These are phyloP conservation scores for Tachysurus fulvidraco DNA, from an alignment of 2,113 vertebrate genomes.

Conservation along the genomic window DNA sequence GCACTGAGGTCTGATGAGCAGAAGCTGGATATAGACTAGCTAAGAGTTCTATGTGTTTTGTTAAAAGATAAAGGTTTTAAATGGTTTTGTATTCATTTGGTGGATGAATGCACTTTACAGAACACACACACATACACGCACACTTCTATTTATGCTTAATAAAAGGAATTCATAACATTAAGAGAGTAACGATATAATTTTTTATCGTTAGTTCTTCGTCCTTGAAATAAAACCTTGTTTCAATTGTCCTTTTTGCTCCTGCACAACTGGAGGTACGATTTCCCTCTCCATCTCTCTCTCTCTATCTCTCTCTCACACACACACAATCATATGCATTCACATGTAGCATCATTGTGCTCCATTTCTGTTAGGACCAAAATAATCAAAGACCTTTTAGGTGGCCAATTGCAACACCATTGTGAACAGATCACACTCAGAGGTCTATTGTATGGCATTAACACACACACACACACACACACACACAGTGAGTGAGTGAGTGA, in stretches of 20 bases:
- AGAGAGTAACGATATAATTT: neutral
- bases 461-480: conserved; percentile 34
- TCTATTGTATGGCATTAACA: conserved; percentile 29
- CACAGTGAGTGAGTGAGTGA: neutral
- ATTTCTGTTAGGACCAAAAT: conserved; percentile 38
- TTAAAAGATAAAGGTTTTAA: too few species aligned
- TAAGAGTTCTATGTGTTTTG: too few species aligned
- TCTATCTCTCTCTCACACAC: neutral
- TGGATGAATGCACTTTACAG: too few species aligned
- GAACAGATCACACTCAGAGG: conserved; percentile 35
- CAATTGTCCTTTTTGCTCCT: conserved; percentile 4
- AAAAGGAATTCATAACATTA: neutral
- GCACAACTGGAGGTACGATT: neutral
- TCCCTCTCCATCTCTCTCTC: neutral
- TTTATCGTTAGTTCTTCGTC: neutral
- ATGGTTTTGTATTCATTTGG: too few species aligned
- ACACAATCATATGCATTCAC: neutral
- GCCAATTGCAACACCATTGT: conserved; percentile 39
- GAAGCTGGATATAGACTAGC: too few species aligned
- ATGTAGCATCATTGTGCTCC: conserved; percentile 29
- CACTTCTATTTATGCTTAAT: neutral
- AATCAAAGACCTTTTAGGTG: conserved; percentile 41
- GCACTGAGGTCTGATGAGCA: too few species aligned
- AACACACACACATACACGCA: neutral
- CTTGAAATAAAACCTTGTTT: neutral